A percentile compares a stretch with the other conserved stretches of the same genome.
Conservation (phyloP, 2,888 invertebrate species). For the Geophilus truncorum region DNA sequence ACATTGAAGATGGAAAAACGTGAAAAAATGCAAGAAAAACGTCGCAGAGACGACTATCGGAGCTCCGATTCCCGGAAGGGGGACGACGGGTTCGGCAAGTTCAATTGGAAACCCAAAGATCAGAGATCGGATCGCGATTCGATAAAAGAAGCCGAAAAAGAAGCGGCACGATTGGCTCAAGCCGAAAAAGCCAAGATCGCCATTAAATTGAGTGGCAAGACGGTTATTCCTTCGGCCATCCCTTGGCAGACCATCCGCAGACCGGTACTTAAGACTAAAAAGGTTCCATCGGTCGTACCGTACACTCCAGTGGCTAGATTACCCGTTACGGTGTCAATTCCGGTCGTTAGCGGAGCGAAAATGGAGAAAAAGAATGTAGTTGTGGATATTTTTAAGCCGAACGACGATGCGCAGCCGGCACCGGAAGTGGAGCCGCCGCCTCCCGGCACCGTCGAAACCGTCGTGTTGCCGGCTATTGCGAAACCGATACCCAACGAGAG, state of each 20-base stretch:
- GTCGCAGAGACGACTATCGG: neutral
- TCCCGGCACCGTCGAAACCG: neutral
- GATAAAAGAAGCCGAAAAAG: neutral
- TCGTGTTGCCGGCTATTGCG: neutral
- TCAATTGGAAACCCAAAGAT: neutral
- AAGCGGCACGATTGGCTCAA: neutral
- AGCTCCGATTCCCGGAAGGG: no score
- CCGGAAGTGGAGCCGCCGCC: no score
- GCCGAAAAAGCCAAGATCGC: neutral
- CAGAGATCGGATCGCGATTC: neutral
- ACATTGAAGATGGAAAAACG: neutral
- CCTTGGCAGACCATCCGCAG: neutral
- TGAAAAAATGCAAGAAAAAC: neutral
- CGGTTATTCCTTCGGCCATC: neutral
- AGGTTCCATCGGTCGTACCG: neutral
- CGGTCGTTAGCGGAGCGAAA: neutral
- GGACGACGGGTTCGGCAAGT: constrained; percentile 5
- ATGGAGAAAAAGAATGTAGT: neutral
- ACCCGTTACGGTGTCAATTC: neutral
- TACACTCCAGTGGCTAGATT: neutral
- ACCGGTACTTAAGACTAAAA: neutral
- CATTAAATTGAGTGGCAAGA: constrained; percentile 18
- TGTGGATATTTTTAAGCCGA: neutral
- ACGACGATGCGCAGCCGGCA: no score
- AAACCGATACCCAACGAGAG: no score